Evolutionary conservation across 2,113 vertebrate genomes (phyloP), one percentile per base, ranked within the genome.

Genomic region (Lethenteron camtschaticum): DNA sequence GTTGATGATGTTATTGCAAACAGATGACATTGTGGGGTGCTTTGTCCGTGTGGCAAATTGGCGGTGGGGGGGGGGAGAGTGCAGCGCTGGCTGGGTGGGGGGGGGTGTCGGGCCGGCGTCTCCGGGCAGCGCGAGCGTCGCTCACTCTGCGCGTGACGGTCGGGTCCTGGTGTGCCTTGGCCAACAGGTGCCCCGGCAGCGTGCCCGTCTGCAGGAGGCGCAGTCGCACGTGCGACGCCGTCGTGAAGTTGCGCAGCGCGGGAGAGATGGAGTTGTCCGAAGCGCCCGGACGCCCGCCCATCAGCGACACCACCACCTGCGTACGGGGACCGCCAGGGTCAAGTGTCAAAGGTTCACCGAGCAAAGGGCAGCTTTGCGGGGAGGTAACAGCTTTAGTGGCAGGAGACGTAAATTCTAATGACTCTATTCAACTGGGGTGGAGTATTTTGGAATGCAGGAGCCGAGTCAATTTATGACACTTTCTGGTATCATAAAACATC

Each of bases 161-260:
- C 24, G 87, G 87, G 71, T 96, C 90, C 71, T 80, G 77, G 69
- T 88, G 84, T 24, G 87, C 81, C 78, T 95, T 92, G 56, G 86
- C 87, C 74, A 89, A 89, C 72, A 91, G 80, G 73, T 96, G 87
- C 57, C 88, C 90, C n/a, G 90, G 81, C 16, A 96, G 81, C 0
- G 87, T 95, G 74, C 79, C 89, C 58, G 87, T 92, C 72, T 84
- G 81, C 9, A 92, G 85, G 74, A 96, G 90, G 70, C 70, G 81
- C 70, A 96, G 79, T 55, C 89, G 87, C 69, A 95, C 85, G 75
- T 88, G 86, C 59, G 89, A 95, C 59, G 89, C 90, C 73, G 83
- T 85, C 11, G 88, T 96, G 78, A 96, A 92, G 55, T 90, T 83
- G 72, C 71, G 80, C 74, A 96, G 78, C 41, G 77, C 75, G 1